phyloP scores from a whole-genome alignment of 2,888 invertebrate genomes.

The Calameuta filiformis region DNA sequence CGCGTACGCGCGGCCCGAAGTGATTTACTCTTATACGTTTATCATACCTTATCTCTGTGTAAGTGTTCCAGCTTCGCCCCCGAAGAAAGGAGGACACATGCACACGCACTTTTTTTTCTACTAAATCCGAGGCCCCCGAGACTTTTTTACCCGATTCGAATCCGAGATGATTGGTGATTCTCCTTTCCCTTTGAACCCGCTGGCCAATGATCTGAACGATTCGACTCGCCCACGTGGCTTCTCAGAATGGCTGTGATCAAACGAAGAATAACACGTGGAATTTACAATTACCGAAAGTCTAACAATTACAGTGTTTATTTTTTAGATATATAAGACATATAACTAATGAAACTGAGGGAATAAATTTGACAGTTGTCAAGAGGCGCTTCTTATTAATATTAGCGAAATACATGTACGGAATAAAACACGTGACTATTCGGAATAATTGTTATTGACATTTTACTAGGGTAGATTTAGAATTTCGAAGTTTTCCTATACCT shows the following conservation, averaged over 20 bases:
- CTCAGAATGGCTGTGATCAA: background rate
- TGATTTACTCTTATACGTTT: background rate
- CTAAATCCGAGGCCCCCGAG: background rate
- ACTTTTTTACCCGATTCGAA: background rate
- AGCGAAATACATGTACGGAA: background rate
- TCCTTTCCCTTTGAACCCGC: background rate
- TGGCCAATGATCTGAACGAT: background rate
- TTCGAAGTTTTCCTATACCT: too few species aligned
- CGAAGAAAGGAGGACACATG: conserved; percentile 6
- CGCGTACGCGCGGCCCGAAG: background rate
- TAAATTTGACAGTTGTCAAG: background rate
- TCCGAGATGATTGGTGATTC: background rate
- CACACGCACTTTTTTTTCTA: background rate
- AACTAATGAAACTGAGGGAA: background rate
- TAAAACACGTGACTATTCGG: background rate
- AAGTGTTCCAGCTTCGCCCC: background rate
- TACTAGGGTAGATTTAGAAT: too few species aligned
- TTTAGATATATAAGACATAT: background rate
- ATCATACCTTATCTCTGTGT: background rate
- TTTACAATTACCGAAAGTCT: background rate
- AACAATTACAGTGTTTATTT: background rate
- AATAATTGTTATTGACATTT: too few species aligned
- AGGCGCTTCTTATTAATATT: background rate
- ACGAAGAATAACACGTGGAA: background rate
- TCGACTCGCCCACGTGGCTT: background rate